Conservation (phyloP, 2,888 invertebrate species). For the Cantharis rufa region DNA sequence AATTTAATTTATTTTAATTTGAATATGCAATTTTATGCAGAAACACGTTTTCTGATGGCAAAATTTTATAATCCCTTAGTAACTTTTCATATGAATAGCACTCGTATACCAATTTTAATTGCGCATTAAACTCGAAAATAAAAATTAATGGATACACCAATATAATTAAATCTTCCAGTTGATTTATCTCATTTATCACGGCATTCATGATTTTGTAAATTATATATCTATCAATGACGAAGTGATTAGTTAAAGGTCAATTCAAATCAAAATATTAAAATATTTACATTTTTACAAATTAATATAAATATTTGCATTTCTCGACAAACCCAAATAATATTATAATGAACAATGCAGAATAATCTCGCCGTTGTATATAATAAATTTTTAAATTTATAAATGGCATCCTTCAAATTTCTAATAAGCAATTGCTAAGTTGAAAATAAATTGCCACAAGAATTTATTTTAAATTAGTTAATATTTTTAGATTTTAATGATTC, state of each 20-base stretch:
- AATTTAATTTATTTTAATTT: background rate
- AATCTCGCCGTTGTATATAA: background rate
- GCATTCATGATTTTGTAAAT: background rate
- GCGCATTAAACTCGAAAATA: background rate
- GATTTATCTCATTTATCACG: background rate
- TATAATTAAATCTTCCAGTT: background rate
- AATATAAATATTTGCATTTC: background rate
- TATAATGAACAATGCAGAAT: background rate
- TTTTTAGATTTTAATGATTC: background rate
- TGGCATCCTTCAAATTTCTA: background rate
- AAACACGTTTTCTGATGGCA: background rate
- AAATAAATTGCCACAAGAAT: background rate
- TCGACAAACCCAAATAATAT: background rate
- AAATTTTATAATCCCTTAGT: background rate
- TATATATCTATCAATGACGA: background rate
- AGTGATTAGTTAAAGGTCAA: background rate
- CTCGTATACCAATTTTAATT: background rate
- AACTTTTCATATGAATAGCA: background rate
- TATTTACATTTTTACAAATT: background rate
- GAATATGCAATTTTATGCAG: background rate
- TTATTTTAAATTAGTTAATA: background rate
- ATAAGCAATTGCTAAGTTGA: background rate
- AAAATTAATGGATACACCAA: background rate
- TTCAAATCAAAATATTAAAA: background rate
- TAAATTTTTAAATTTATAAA: background rate